Base-by-base conservation (phyloP, 2,113 vertebrate species). In the Scopus umbretta region DNA sequence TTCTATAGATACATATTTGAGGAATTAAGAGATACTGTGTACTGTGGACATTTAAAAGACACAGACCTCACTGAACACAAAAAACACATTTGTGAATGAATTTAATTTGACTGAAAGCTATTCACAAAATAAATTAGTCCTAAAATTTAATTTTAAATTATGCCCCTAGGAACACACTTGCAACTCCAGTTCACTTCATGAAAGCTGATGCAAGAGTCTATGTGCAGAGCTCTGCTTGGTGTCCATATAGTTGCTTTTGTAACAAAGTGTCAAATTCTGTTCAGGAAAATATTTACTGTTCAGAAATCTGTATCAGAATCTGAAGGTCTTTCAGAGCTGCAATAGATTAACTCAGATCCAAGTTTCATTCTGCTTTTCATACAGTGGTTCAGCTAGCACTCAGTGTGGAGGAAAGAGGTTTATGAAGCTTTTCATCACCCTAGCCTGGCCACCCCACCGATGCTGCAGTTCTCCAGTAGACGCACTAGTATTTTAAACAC, bases 281-380 rank as follows among this genome's bases (percentile, higher is more conserved):
- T 81, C 50, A 87, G 55, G 59, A 85, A 96, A 96, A 65, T 80
- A 94, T 84, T 94, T 75, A 89, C 49, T 81, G 36, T 89, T 94
- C 85, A 56, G 61, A 79, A 89, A 89, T 67, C 72, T 22, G 0
- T 40, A 92, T 13, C 72, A 80, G 68, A 93, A 88, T 34, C 34
- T 66, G 26, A 36, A 53, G 50, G 45, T 23, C 30, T 67, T 75
- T 88, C 49, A 55, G 62, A 78, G 27, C 36, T 90, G 29, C 58
- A 76, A 80, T 0, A 66, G 58, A 47, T 29, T 32, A 68, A 82
- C 14, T 75, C 42, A 42, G 76, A 49, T 25, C 9, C 49, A 32
- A 53, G 49, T 26, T 89, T 53, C 74, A 89, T 30, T 87, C 30
- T 50, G 13, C 19, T 36, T 73, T 81, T 62, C 40, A 43, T 13